Evolutionary conservation across 2,888 invertebrate genomes (phyloP), one percentile per base, ranked within the genome.

Genomic region (Meteorus cinctellus): DNA sequence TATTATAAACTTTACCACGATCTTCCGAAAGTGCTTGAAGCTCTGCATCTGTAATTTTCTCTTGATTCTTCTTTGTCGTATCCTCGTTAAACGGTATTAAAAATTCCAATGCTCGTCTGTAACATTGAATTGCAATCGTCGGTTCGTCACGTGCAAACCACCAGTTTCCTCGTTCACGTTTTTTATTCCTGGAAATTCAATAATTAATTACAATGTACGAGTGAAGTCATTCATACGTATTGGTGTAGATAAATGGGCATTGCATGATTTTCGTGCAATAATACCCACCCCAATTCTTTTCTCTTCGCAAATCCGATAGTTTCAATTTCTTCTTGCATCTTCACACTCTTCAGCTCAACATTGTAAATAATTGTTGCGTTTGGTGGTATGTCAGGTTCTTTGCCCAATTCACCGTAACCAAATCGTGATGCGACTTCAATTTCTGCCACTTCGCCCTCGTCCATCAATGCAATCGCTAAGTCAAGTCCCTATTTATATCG

Each of bases 151-250:
- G 93, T 29, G 93, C 92, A 87, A 96, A 98, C 94, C 96, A 96
- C 93, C 95, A 96, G 89, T 98, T 98, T 6, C 98, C 98, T 74
- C 96, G 92, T 84, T 95, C 95, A 78, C 96, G 93, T 87, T 96
- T 96, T 77, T 91, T 91, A 83, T 94, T 93, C 16, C 95, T 95
- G 83, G 34, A 80, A 16, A 55, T 10, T 4, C 14, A 16, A 71
- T 27, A 62, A 24, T 48, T 6, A 6, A 34, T 34, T 34, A 6
- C 34, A 34, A 8, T 34, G 4, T 34, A 8, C 8, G 8, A 8
- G 34, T 34, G 8, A 34, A 34, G 8, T 8, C 1, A 8, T 34
- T 6, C 34, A 34, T 34, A 75, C 70, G 14, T 36, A 31, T 29
- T 59, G 29, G 77, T 51, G 48, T 3, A 75, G 63, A 66, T 62